Evolutionary conservation across 2,113 vertebrate species (phyloP), one percentile per base, ranked within the genome.

Genomic region (Shinisaurus crocodilurus): DNA sequence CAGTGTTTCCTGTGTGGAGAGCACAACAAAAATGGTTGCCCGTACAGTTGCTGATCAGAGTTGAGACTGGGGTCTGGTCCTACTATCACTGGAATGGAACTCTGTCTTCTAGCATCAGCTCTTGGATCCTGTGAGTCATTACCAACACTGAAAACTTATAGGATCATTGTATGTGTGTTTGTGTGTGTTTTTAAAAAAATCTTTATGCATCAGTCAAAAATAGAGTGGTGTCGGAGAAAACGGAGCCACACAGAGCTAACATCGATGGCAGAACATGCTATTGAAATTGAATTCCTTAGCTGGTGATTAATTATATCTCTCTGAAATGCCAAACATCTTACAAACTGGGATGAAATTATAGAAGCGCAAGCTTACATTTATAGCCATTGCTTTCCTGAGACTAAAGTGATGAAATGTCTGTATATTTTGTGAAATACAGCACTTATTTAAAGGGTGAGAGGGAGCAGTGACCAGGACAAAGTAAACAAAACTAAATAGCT

Each of bases 351-450:
- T 0, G 3, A 45, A n/a, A 6, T 74, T 91, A 67, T 2, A 60
- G 1, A 95, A 91, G 81, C 34, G 37, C 0, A 50, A 0, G 0
- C 25, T 86, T 48, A 60, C 67, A n/a, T 15, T 48, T 0, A 40
- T 85, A 91, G 72, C 2, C 25, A 88, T 88, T 34, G 63, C 23
- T 88, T 94, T 88, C 69, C 25, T 90, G 50, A 91, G 86, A 48
- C 45, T 87, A 3, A 50, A 67, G 45, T 63, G 32, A 86, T 87
- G 34, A 12, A 93, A 92, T 1, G 45, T 7, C 0, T 0, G 2
- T 77, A 93, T 86, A 81, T 77, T 92, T 82, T 86, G 5, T 79
- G 57, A 67, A 88, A 79, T 2, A 32, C 48, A 45, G 2, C 83
- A 32, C 60, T 65, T 40, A 34, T 23, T 20, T 2, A 25, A 50